Percentiles rank a stretch among this genome's conserved stretches.
phyloP scores from a whole-genome alignment of 92 coral and sea anemone genomes.

The Virgularia gustaviana region DNA sequence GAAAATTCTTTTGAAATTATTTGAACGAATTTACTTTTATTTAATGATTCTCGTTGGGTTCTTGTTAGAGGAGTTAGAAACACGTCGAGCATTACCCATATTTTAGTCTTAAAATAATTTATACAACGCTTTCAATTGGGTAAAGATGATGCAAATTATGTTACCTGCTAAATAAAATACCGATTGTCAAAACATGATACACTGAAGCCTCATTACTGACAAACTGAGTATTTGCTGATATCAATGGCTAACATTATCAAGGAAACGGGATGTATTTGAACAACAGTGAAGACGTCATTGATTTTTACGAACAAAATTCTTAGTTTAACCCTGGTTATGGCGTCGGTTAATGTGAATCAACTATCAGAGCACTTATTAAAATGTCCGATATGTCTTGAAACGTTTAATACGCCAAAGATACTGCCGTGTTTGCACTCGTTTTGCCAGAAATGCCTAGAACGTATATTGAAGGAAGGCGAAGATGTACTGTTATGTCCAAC shows the following conservation, averaged over 20 bases:
- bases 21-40: too few species aligned
- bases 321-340: slow-evolving; percentile 68
- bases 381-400: slow-evolving; percentile 91
- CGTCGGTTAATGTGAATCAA: slow-evolving; percentile 95
- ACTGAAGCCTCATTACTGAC: too few species aligned
- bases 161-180: too few species aligned
- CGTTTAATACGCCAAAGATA: slow-evolving; percentile 82
- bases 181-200: too few species aligned
- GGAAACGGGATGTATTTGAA: slow-evolving; percentile 1
- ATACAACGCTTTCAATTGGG: too few species aligned
- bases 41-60: too few species aligned
- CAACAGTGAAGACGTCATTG: not conserved
- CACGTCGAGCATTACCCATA: too few species aligned
- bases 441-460: slow-evolving; percentile 78
- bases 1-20: too few species aligned
- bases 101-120: too few species aligned
- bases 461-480: slow-evolving; percentile 75
- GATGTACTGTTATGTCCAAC: slow-evolving; percentile 80
- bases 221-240: not conserved
- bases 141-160: too few species aligned
- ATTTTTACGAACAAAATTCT: not conserved
- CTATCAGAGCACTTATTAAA: slow-evolving; percentile 90
- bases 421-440: slow-evolving; percentile 92
- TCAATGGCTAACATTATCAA: not conserved
- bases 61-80: too few species aligned